phyloP scores from a whole-genome alignment of 2,113 vertebrate genomes.

The Manacus vitellinus region DNA sequence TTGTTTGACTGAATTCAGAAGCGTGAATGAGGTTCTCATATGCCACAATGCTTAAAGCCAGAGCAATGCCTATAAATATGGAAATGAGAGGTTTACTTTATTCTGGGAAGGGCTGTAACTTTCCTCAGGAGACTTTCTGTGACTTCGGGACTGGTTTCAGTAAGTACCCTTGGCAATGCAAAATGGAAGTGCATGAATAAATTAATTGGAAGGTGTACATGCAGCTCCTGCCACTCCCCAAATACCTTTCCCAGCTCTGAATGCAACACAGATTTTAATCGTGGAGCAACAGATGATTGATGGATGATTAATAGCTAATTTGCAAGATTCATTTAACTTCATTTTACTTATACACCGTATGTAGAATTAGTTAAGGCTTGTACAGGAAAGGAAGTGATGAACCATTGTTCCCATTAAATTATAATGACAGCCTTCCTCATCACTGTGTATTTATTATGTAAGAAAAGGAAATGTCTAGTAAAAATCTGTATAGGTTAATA shows the following conservation, averaged over 20 bases:
- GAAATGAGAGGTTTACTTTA: conserved; percentile 39
- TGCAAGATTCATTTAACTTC: conserved; percentile 75
- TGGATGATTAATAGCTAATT: conserved; percentile 72
- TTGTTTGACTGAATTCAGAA: background rate
- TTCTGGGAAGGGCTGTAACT: background rate
- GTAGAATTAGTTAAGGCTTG: conserved; percentile 80
- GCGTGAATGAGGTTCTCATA: background rate
- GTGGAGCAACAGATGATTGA: conserved; percentile 77
- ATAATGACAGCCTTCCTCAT: conserved; percentile 84
- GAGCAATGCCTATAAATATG: background rate
- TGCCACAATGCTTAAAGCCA: background rate
- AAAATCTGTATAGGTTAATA: conserved; percentile 88
- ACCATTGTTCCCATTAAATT: conserved; percentile 83
- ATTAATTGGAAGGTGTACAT: conserved; percentile 45
- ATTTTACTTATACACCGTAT: conserved; percentile 77
- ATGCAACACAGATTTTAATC: conserved; percentile 68
- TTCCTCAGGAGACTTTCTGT: conserved; percentile 21
- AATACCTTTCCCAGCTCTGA: conserved; percentile 60
- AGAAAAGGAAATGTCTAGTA: conserved; percentile 85
- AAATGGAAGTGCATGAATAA: conserved; percentile 18
- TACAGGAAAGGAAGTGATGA: conserved; percentile 78
- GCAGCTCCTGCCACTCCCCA: conserved; percentile 47
- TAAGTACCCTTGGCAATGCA: background rate
- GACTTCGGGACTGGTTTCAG: conserved; percentile 36
- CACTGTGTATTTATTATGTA: conserved; percentile 83